These are phyloP conservation scores for Pseudoatta argentina DNA, from an alignment of 1,140 invertebrate genomes.

Conservation along the genomic window DNA sequence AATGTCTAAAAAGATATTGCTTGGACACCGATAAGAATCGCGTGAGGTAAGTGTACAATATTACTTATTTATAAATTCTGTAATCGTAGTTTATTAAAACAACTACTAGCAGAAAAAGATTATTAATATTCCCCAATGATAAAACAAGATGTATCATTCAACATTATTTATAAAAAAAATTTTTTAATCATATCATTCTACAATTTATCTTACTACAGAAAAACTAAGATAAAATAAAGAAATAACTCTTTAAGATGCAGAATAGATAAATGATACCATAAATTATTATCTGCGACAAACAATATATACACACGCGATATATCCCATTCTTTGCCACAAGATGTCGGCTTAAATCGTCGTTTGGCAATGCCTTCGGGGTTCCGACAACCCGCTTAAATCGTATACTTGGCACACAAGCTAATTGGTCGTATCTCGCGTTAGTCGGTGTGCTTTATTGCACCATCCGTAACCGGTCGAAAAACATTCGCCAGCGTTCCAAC, in stretches of 20 bases:
- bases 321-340: conserved; percentile 48
- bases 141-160: background rate
- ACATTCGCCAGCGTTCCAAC: conserved; percentile 65
- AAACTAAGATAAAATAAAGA: background rate
- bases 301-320: conserved; percentile 49
- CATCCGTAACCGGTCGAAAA: conserved; percentile 81
- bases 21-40: conserved; percentile 57
- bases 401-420: conserved; percentile 82
- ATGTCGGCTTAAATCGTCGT: conserved; percentile 75
- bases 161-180: background rate
- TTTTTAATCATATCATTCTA: background rate
- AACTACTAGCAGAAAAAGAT: background rate
- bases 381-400: conserved; percentile 73
- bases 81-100: background rate
- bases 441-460: conserved; percentile 80
- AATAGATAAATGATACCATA: conserved; percentile 42
- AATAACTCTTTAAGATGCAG: conserved; percentile 3
- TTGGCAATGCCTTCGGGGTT: conserved; percentile 72
- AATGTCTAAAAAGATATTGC: conserved; percentile 63
- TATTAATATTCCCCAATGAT: background rate
- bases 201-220: background rate
- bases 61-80: background rate
- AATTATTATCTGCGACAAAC: conserved; percentile 37
- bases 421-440: conserved; percentile 82
- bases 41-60: conserved; percentile 70